Conservation (phyloP, 1,140 invertebrate genomes). For the Diachasmimorpha longicaudata region DNA sequence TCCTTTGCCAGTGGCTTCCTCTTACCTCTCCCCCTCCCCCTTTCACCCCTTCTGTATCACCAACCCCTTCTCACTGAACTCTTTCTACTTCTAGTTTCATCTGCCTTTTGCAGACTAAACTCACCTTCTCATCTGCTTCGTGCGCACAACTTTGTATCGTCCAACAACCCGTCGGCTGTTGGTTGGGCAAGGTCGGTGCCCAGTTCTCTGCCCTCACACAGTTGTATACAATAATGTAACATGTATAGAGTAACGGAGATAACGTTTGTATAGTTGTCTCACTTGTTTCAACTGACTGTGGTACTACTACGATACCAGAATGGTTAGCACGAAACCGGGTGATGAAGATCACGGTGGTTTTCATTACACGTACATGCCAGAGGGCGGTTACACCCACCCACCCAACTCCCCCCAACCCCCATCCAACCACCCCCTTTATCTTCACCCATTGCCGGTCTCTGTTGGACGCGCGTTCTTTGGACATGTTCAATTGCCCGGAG, state of each 20-base stretch:
- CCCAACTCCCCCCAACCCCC: no score
- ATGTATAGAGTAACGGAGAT: not conserved
- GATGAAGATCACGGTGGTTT: constrained; percentile 4
- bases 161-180: not conserved
- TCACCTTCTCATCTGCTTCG: not conserved
- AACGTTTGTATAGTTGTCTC: not conserved
- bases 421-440: not conserved
- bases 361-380: constrained; percentile 8
- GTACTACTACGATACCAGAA: not conserved
- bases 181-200: constrained; percentile 1
- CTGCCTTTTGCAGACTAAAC: not conserved
- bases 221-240: not conserved
- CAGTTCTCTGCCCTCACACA: not conserved
- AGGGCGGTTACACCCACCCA: no score
- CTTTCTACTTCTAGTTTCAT: not conserved
- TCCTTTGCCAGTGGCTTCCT: no score
- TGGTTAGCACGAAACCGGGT: not conserved
- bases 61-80: not conserved
- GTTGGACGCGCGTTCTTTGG: not conserved
- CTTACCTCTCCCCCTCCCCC: no score
- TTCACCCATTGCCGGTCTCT: not conserved
- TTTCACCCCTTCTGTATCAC: no score
- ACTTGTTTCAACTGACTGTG: not conserved
- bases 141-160: not conserved
- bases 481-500: not conserved